Evolutionary conservation across 1,140 invertebrate species (phyloP).

Genomic region (Galleria mellonella): DNA sequence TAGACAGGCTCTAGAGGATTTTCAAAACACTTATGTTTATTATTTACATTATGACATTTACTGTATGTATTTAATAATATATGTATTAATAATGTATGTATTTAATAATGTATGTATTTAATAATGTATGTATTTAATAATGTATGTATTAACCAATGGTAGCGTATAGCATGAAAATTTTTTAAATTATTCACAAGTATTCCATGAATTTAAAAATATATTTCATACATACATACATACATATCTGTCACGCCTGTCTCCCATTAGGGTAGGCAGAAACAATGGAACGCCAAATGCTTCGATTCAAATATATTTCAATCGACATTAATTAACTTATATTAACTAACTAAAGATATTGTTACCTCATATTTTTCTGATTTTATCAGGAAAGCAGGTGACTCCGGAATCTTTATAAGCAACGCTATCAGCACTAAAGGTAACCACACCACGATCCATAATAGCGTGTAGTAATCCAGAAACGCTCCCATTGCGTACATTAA

Average conservation of each 20-base stretch:
- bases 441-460: slow-evolving; percentile 10
- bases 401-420: slow-evolving; percentile 10
- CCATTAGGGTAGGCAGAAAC: background rate
- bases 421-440: slow-evolving; percentile 1
- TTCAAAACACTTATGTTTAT: no score
- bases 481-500: slow-evolving; percentile 74
- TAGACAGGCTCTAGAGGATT: background rate
- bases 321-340: background rate
- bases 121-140: background rate
- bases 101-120: background rate
- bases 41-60: background rate
- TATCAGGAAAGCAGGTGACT: slow-evolving; percentile 13
- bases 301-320: background rate
- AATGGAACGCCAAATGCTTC: no score
- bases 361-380: slow-evolving; percentile 14
- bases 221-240: no score
- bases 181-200: no score
- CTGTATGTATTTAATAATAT: background rate
- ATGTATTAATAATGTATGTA: background rate
- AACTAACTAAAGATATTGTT: background rate
- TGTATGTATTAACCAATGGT: background rate
- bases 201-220: background rate
- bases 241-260: no score
- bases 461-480: slow-evolving; percentile 48
- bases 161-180: no score